Evolutionary conservation across 2,113 vertebrate species (phyloP).

Genomic region (Zootoca vivipara): DNA sequence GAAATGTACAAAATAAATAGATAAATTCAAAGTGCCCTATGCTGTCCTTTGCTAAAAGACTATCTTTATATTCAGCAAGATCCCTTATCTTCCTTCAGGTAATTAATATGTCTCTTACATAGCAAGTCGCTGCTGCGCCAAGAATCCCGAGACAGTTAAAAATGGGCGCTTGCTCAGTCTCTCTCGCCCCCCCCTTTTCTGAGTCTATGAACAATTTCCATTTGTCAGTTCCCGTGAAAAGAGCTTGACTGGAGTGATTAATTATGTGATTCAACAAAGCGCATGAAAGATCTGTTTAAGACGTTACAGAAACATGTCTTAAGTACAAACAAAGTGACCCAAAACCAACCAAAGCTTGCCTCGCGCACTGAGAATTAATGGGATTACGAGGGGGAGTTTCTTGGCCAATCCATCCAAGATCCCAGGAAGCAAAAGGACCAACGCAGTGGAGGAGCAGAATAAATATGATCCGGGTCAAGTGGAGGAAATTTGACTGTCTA

Average conservation of each 20-base stretch:
- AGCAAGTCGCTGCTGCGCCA: neutral
- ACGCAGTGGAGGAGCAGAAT: neutral
- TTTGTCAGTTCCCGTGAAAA: slow-evolving; percentile 30
- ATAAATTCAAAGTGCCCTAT: neutral
- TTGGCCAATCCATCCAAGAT: neutral
- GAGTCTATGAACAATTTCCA: slow-evolving; percentile 24
- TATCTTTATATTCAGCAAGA: slow-evolving; percentile 20
- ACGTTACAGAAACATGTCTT: slow-evolving; percentile 19
- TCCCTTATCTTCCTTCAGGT: slow-evolving; percentile 11
- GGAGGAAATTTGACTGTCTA: neutral
- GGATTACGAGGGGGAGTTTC: neutral
- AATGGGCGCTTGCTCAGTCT: slow-evolving; percentile 1
- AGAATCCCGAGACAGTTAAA: slow-evolving; percentile 34
- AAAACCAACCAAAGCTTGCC: neutral
- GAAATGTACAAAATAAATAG: neutral
- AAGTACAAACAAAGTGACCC: slow-evolving; percentile 8
- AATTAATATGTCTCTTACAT: slow-evolving; percentile 40
- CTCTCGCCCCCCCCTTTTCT: too few species aligned
- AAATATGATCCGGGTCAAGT: too few species aligned
- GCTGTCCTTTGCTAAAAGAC: slow-evolving; percentile 11
- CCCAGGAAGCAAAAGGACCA: neutral
- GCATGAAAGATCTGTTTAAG: slow-evolving; percentile 29
- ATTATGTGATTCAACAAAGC: slow-evolving; percentile 28
- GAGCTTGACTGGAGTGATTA: slow-evolving; percentile 25
- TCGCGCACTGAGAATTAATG: neutral